Base-by-base conservation (phyloP, 2,797 vertebrate genomes). In the Neostethus bicornis region DNA sequence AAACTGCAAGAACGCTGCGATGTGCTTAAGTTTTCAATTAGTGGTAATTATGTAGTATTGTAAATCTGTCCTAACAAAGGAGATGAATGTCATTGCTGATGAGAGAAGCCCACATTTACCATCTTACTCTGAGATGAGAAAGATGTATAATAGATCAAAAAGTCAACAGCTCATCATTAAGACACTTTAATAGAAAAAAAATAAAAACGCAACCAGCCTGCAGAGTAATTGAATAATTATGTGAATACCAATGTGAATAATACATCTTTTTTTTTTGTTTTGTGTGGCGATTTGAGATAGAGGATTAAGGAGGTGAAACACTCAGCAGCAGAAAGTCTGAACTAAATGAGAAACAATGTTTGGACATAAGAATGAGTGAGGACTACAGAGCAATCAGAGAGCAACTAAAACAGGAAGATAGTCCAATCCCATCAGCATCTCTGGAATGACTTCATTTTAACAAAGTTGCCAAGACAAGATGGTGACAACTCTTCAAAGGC, bases 381-480 rank as follows among this genome's bases (percentile, higher is more conserved):
- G 81, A 77, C 73, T 77, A 56, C 70, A 53, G 66, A 66, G 84
- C 72, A 90, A 90, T 85, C 85, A 87, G 84, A 85, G 81, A 59
- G 61, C 58, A 87, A 89, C 68, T 80, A 67, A 84, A 90, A 87
- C 84, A 86, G 85, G 79, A 85, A 82, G 82, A 79, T 73, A 49
- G 77, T 79, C 73, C 34, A 69, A 71, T 85, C 70, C 77, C 55
- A 80, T 88, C 75, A 83, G 55, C 79, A 35, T 79, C 75, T 78
- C 66, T 62, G 57, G 56, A 81, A 77, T 73, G 77, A 87, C 82
- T 79, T 85, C 76, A 82, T 77, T 72, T 75, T 42, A 74, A 73
- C 79, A 79, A 76, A 77, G 57, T 57, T 41, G 16, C 61, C 65
- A 48, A 58, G 80, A 87, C 77, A 85, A 69, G 66, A 72, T 66